A percentile compares a stretch with the other conserved stretches of the same genome.
Conservation (phyloP, 2,888 invertebrate species). For the Yponomeuta plumbellus region DNA sequence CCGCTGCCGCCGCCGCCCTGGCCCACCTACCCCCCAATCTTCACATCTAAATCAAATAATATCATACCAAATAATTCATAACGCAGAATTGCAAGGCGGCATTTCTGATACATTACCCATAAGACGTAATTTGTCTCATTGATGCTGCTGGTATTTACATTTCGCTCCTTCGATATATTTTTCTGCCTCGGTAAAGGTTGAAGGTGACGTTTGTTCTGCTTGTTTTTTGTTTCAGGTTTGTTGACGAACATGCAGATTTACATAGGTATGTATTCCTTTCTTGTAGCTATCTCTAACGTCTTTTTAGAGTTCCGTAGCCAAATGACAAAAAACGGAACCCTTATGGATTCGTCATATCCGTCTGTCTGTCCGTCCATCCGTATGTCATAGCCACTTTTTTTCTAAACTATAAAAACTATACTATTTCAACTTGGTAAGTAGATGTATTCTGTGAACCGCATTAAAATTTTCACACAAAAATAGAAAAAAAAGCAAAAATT, state of each 20-base stretch:
- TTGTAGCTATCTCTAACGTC: too few species aligned
- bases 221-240: slow-evolving; percentile 9
- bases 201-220: slow-evolving; percentile 7
- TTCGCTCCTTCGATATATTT: not conserved
- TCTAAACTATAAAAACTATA: too few species aligned
- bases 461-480: too few species aligned
- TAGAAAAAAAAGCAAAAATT: too few species aligned
- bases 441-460: too few species aligned
- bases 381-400: too few species aligned
- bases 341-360: too few species aligned
- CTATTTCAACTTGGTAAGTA: too few species aligned
- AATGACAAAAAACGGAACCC: too few species aligned
- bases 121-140: not conserved
- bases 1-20: slow-evolving; percentile 37
- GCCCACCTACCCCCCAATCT: slow-evolving; percentile 60
- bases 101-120: slow-evolving; percentile 4
- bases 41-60: slow-evolving; percentile 47
- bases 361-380: too few species aligned
- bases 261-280: too few species aligned
- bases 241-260: slow-evolving; percentile 1
- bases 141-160: not conserved
- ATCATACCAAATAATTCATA: slow-evolving; percentile 40
- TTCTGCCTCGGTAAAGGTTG: slow-evolving; percentile 11
- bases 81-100: slow-evolving; percentile 21
- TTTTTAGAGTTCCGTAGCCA: too few species aligned